Evolutionary conservation across 2,888 invertebrate species (phyloP), one percentile per base, ranked within the genome.

Genomic region (Pherbina coryleti): DNA sequence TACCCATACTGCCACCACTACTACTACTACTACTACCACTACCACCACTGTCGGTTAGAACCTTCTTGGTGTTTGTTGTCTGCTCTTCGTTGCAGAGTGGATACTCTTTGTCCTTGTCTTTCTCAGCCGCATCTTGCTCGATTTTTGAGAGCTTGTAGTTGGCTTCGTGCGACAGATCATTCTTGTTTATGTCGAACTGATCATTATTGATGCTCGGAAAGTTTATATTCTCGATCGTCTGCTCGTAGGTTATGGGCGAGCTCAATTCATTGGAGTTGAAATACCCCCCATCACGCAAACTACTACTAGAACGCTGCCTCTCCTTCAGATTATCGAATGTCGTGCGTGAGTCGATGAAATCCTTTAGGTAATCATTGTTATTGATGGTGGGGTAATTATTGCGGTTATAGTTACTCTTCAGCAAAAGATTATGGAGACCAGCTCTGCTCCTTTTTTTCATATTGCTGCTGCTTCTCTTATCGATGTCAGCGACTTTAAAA

Each of bases 111-210:
- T 7, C 25, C 31, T 74, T 74, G n/a, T 7, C 72, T 19, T 76
- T 76, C 31, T 88, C 89, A 0, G 85, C 81, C 0, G 84, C 84
- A 19, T 90, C 90, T 80, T 90, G 89, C 76, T 90, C 90, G 8
- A 85, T 80, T 81, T 89, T 89, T 0, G 90, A 90, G 1, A 90
- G 82, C 76, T 90, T 90, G 69, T 90, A 90, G 81, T 90, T 83
- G 57, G 90, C 89, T 80, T 90, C 89, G 57, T 90, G 89, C 0
- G 86, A 86, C 0, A 90, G 82, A 82, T 90, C 89, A 76, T 89
- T 88, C 49, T 82, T 82, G 0, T 78, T 80, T 17, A 81, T 60
- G 62, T 84, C 83, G 11, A 80, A 44, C 78, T 85, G 85, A 81
- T 86, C 86, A 71, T 83, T 83, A 9, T 80, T 69, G 49, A 74